Base-by-base conservation (phyloP, 2,113 vertebrate species). In the Nettapus auritus region DNA sequence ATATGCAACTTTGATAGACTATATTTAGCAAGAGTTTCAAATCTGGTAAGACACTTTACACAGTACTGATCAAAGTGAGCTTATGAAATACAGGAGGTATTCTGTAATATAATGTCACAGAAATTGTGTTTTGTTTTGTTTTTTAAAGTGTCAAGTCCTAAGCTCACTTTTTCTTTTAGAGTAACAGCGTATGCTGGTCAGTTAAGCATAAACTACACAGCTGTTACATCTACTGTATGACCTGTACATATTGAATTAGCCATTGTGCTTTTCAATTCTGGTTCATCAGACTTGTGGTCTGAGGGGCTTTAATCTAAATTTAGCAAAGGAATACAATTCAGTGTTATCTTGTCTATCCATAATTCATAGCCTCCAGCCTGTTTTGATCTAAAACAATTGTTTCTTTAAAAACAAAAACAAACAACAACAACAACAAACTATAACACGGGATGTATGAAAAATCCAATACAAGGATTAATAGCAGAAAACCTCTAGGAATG, bases 181-280 rank as follows among this genome's bases (percentile, higher is more conserved):
- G 78, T 55, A 91, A 70, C 55, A 91, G 66, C 86, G 90, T 92
- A 85, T 88, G 79, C 67, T 75, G 52, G 55, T 75, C 91, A 96
- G 77, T 89, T 95, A 97, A 90, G 97, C 94, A 92, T 88, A 56
- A 29, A 57, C 40, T 21, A 80, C 78, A 50, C 96, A 98, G 95
- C 93, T 97, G 95, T 92, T 96, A 62, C 56, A 86, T 79, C 40
- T 67, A 60, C 86, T 86, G 53, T 66, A 50, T 92, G 94, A 96
- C 96, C 93, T 93, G 92, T 71, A 93, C 46, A 81, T 73, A 90
- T 13, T 44, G 31, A 92, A 92, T 91, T 67, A 93, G 73, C 75
- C 81, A 95, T 44, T 91, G 88, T 75, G 64, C 8, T 90, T 84
- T 88, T 84, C 70, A 92, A 3, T 93, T 96, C 90, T 88, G 94